phyloP scores from a whole-genome alignment of 1,140 invertebrate genomes.

The Mycetomoellerius zeteki region DNA sequence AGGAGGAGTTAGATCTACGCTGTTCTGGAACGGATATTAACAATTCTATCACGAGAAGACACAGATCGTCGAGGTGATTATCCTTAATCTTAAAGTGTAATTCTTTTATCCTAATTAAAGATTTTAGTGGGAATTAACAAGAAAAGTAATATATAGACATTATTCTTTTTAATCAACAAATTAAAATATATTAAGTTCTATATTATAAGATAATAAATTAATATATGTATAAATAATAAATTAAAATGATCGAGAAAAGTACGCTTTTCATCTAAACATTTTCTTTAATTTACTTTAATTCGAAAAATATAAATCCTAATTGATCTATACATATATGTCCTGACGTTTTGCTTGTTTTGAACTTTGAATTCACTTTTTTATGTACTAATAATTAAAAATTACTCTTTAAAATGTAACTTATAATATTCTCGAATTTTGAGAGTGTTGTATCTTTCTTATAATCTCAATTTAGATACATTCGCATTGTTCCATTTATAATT shows the following conservation, averaged over 20 bases:
- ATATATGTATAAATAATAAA: not conserved
- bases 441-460: not conserved
- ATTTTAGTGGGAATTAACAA: not conserved
- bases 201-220: not conserved
- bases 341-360: not conserved
- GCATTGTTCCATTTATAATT: not conserved
- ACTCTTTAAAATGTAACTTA: not conserved
- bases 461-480: not conserved
- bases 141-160: not conserved
- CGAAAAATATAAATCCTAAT: not conserved
- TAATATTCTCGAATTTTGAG: not conserved
- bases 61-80: constrained; percentile 83
- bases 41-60: constrained; percentile 80
- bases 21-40: constrained; percentile 82
- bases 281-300: not conserved
- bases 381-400: not conserved
- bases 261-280: not conserved
- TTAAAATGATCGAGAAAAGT: not conserved
- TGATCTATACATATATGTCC: not conserved
- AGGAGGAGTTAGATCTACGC: constrained; percentile 85
- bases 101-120: not conserved
- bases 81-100: constrained; percentile 23
- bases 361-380: not conserved
- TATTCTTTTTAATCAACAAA: not conserved
- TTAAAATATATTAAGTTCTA: not conserved